These are phyloP conservation scores for Drosophila cardini DNA, from an alignment of 1,140 invertebrate species.

Conservation along the genomic window DNA sequence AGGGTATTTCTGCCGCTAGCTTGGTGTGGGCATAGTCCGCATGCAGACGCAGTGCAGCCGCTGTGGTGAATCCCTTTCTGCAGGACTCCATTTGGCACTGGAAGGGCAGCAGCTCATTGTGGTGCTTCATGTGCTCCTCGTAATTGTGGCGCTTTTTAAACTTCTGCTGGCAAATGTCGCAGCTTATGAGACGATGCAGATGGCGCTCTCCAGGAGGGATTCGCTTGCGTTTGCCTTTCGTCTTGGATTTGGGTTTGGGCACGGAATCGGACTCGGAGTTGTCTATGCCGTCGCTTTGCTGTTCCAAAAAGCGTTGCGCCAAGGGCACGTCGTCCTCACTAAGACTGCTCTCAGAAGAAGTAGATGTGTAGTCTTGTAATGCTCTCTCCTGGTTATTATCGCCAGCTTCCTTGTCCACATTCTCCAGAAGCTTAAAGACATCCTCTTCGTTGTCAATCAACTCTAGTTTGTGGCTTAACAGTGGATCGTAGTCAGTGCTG, in stretches of 20 bases:
- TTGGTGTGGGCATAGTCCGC: slow-evolving; percentile 75
- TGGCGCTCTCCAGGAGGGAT: slow-evolving; percentile 28
- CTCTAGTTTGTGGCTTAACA: slow-evolving; percentile 71
- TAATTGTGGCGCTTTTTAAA: slow-evolving; percentile 71
- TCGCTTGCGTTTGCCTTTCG: slow-evolving; percentile 34
- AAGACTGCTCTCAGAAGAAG: slow-evolving; percentile 10
- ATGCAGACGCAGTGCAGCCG: slow-evolving; percentile 71
- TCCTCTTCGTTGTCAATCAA: slow-evolving; percentile 77
- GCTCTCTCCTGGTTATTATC: background rate
- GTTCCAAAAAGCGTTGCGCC: slow-evolving; percentile 43
- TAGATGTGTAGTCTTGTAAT: slow-evolving; percentile 1
- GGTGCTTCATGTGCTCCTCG: slow-evolving; percentile 80
- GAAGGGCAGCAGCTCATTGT: slow-evolving; percentile 73
- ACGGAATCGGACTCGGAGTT: background rate
- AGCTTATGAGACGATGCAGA: slow-evolving; percentile 51
- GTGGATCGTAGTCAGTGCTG: slow-evolving; percentile 61
- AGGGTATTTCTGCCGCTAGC: slow-evolving; percentile 58
- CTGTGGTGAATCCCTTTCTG: slow-evolving; percentile 75
- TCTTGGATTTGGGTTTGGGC: slow-evolving; percentile 1
- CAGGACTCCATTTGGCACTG: slow-evolving; percentile 67
- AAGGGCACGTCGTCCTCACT: slow-evolving; percentile 71
- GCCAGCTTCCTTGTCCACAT: slow-evolving; percentile 61
- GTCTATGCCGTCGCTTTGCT: background rate
- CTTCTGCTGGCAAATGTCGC: slow-evolving; percentile 74
- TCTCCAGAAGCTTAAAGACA: slow-evolving; percentile 74